phyloP scores from a whole-genome alignment of 2,113 vertebrate genomes.

The Lasiurus borealis region DNA sequence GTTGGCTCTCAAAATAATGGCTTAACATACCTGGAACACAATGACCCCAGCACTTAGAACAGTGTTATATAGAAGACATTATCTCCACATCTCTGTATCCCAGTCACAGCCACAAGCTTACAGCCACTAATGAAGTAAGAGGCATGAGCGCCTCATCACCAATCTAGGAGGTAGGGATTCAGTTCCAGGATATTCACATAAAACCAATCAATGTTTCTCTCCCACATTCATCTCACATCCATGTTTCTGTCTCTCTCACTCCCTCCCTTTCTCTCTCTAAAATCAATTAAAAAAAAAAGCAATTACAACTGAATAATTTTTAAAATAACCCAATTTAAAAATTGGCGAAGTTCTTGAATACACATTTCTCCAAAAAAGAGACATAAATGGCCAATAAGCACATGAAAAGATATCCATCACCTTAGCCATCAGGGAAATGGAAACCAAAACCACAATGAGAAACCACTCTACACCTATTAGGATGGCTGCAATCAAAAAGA shows the following conservation, averaged over 20 bases:
- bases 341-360: background rate
- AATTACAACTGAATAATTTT: background rate
- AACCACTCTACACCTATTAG: background rate
- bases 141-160: background rate
- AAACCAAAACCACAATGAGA: background rate
- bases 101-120: background rate
- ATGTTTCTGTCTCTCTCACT: too few relatives aligned
- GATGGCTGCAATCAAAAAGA: background rate
- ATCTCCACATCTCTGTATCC: background rate
- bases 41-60: background rate
- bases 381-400: background rate
- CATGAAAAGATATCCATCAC: background rate
- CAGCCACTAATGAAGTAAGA: background rate
- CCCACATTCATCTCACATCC: too few relatives aligned
- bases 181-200: background rate
- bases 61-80: background rate
- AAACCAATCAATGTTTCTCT: background rate
- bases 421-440: background rate
- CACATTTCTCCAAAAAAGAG: background rate
- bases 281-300: background rate
- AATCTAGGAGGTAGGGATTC: background rate
- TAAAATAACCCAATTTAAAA: background rate
- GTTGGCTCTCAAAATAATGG: background rate
- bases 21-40: background rate
- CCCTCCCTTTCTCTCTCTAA: too few relatives aligned